phyloP scores from a whole-genome alignment of 2,888 invertebrate genomes.

The Heliothis peltigera region DNA sequence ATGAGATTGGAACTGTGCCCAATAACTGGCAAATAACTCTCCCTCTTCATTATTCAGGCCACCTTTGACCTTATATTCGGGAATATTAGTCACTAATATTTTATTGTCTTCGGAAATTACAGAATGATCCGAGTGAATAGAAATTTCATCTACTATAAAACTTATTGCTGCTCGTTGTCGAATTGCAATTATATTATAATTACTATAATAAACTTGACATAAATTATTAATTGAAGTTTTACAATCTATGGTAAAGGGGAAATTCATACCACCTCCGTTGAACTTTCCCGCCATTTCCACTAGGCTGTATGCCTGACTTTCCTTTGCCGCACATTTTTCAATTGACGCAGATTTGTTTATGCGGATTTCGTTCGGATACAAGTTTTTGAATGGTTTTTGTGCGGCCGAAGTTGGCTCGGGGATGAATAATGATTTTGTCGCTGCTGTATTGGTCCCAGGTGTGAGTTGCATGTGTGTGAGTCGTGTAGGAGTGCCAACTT shows the following conservation, averaged over 20 bases:
- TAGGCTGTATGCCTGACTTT: constrained; percentile 39
- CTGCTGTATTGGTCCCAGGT: constrained; percentile 66
- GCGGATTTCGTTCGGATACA: constrained; percentile 60
- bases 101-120: constrained; percentile 17
- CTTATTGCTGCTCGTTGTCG: constrained; percentile 25
- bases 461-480: constrained; percentile 54
- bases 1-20: constrained; percentile 31
- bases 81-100: neutral
- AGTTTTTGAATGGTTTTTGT: constrained; percentile 63
- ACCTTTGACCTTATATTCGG: constrained; percentile 16
- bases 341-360: constrained; percentile 61
- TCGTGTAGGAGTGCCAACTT: constrained; percentile 43
- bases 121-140: constrained; percentile 13
- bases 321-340: constrained; percentile 58
- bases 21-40: constrained; percentile 6
- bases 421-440: constrained; percentile 71
- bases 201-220: constrained; percentile 31
- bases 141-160: constrained; percentile 13
- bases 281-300: constrained; percentile 76
- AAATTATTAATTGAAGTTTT: constrained; percentile 63
- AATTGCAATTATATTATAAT: constrained; percentile 26
- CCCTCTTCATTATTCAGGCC: neutral
- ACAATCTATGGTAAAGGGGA: constrained; percentile 67
- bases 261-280: constrained; percentile 65
- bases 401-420: constrained; percentile 53